phyloP scores from a whole-genome alignment of 2,797 vertebrate species.

The Chelon labrosus region DNA sequence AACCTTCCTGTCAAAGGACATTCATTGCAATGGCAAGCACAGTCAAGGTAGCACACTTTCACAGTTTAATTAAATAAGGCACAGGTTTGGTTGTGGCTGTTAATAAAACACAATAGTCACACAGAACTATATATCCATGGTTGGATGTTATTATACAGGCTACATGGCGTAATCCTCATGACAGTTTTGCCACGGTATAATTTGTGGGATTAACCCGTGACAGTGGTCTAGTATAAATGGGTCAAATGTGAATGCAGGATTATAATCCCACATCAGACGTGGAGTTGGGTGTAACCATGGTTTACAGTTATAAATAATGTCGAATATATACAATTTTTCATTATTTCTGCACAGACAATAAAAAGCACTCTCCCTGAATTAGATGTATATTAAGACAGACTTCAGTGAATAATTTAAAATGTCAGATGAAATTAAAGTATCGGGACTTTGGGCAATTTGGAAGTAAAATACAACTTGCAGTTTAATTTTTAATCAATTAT shows the following conservation, averaged over 20 bases:
- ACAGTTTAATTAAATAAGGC: background rate
- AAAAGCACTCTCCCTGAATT: too few relatives aligned
- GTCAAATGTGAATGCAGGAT: slow-evolving; percentile 40
- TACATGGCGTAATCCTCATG: slow-evolving; percentile 1
- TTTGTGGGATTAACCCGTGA: slow-evolving; percentile 33
- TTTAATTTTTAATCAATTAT: too few relatives aligned
- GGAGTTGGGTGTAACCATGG: background rate
- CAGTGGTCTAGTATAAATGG: slow-evolving; percentile 34
- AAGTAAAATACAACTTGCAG: too few relatives aligned
- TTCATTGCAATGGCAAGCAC: slow-evolving; percentile 24
- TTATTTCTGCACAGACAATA: background rate
- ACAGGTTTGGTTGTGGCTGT: background rate
- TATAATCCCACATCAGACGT: slow-evolving; percentile 42
- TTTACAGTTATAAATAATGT: background rate
- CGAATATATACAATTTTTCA: background rate
- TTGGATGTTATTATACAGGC: background rate
- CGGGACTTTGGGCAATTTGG: too few relatives aligned
- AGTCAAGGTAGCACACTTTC: background rate
- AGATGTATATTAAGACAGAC: background rate
- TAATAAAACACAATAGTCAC: background rate
- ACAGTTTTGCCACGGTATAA: slow-evolving; percentile 15
- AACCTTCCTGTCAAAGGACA: slow-evolving; percentile 6
- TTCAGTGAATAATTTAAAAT: too few relatives aligned
- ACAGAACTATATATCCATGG: background rate
- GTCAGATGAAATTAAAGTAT: too few relatives aligned